phyloP scores from a whole-genome alignment of 2,797 vertebrate species.

The Phyllotis vaccarum region DNA sequence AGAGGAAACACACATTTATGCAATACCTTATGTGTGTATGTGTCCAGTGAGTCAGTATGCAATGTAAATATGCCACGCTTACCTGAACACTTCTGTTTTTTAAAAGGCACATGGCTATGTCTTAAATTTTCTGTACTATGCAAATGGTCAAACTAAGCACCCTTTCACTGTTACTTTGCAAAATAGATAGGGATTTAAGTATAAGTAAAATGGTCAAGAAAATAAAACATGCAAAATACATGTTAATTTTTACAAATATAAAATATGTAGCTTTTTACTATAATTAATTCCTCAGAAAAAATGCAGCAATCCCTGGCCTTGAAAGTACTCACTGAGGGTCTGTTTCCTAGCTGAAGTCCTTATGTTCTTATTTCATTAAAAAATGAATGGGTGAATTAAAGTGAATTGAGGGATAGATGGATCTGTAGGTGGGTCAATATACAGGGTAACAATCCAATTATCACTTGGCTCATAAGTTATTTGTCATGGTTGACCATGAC shows the following conservation, averaged over 20 bases:
- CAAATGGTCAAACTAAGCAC: background rate
- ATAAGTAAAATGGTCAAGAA: background rate
- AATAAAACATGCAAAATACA: background rate
- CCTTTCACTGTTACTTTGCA: background rate
- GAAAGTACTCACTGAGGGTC: background rate
- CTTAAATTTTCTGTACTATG: background rate
- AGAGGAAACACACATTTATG: background rate
- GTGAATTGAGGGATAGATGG: background rate
- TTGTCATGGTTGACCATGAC: background rate
- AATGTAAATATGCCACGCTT: background rate
- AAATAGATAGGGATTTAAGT: background rate
- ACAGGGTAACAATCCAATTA: background rate
- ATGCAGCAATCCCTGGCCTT: background rate
- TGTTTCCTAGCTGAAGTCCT: background rate
- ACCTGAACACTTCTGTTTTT: background rate
- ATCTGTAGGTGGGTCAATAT: background rate
- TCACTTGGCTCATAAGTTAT: background rate
- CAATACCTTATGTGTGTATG: background rate
- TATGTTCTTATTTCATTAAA: slow-evolving; percentile 41
- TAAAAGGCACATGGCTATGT: background rate
- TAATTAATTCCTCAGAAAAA: background rate
- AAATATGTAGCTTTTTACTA: background rate
- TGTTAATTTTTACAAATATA: background rate
- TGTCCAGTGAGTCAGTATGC: background rate
- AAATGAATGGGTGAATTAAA: background rate